Conservation (phyloP, 2,797 vertebrate genomes). For the Enteromius afrohamiltoni region DNA sequence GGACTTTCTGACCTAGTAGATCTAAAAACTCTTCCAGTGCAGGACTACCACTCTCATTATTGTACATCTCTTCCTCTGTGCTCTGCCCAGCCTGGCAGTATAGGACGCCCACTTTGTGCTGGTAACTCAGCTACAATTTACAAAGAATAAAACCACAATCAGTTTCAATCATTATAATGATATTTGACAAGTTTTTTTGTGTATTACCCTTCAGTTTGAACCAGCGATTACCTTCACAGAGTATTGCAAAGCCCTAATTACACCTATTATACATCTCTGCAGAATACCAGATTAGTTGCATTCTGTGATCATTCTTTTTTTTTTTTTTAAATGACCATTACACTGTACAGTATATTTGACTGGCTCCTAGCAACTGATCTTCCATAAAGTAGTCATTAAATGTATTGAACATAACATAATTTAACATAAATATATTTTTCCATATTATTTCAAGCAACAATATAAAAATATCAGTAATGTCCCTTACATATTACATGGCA, state of each 20-base stretch:
- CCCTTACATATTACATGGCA: neutral
- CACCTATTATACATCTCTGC: neutral
- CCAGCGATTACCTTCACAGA: neutral
- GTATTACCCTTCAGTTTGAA: neutral
- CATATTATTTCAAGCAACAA: neutral
- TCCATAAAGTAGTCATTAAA: neutral
- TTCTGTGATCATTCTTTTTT: neutral
- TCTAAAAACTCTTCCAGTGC: conserved; percentile 87
- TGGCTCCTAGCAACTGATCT: neutral
- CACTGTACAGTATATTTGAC: neutral
- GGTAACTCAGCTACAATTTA: conserved; percentile 83
- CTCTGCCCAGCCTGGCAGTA: conserved; percentile 85
- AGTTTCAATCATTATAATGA: neutral
- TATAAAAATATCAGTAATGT: neutral
- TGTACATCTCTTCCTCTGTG: conserved; percentile 89
- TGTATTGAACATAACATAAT: too few relatives aligned
- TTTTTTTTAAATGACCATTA: neutral
- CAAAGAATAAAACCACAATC: conserved; percentile 5
- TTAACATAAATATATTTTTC: neutral
- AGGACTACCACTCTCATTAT: conserved; percentile 83
- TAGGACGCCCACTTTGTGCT: conserved; percentile 86
- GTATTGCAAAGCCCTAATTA: conserved; percentile 2
- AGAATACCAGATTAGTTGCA: neutral
- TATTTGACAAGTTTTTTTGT: neutral
- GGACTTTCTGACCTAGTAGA: conserved; percentile 84